Evolutionary conservation across 2,797 vertebrate species (phyloP).

Genomic region (Thripadectes ignobilis): DNA sequence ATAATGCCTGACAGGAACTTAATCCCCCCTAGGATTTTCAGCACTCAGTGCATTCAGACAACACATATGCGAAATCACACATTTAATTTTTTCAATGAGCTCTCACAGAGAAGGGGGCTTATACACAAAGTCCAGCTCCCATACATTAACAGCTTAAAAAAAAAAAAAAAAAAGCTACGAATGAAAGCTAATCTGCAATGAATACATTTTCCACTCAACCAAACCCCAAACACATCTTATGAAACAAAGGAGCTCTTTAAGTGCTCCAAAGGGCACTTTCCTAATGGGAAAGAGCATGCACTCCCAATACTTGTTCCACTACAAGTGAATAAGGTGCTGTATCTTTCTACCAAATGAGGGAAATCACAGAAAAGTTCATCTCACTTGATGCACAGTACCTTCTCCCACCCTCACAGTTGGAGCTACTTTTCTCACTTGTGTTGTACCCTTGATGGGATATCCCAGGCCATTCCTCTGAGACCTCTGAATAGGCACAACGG

Average conservation of each 20-base stretch:
- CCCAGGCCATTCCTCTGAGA: background rate
- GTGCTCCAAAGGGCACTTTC: background rate
- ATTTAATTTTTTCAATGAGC: background rate
- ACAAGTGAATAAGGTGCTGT: background rate
- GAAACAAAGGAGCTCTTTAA: conserved; percentile 11
- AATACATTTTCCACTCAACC: background rate
- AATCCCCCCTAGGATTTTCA: background rate
- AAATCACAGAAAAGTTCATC: background rate
- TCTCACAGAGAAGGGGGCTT: background rate
- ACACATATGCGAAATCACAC: background rate
- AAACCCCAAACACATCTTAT: background rate
- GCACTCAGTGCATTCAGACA: background rate
- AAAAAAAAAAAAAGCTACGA: background rate
- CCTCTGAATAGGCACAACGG: background rate
- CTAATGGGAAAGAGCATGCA: background rate
- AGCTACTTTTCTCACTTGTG: background rate
- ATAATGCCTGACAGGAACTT: background rate
- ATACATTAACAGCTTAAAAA: background rate
- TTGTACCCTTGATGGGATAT: background rate
- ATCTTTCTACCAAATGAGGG: background rate
- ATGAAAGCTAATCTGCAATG: background rate
- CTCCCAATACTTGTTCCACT: background rate
- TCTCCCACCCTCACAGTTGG: background rate
- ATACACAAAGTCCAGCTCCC: background rate
- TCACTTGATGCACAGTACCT: rapidly evolving